Conservation (phyloP, 2,888 invertebrate species). For the Adineta ricciae region DNA sequence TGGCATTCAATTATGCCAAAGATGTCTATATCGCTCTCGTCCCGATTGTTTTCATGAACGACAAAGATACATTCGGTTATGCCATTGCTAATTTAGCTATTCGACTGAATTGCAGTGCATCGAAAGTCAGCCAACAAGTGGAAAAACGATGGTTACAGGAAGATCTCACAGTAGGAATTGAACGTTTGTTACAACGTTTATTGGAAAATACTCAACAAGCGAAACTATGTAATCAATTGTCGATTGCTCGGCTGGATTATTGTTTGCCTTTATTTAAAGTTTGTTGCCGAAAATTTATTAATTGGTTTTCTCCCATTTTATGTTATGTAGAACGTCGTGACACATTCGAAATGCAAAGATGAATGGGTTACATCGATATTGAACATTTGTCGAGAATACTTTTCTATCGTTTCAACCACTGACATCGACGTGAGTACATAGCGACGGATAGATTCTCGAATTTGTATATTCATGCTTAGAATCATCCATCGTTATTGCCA, state of each 20-base stretch:
- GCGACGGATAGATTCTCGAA: too few species aligned
- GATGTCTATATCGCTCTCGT: background rate
- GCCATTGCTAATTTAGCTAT: background rate
- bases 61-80: slow-evolving; percentile 15
- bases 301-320: too few species aligned
- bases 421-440: background rate
- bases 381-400: slow-evolving; percentile 7
- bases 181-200: slow-evolving; percentile 18
- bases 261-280: slow-evolving; percentile 18
- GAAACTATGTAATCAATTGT: background rate
- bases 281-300: background rate
- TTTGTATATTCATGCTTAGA: slow-evolving; percentile 39
- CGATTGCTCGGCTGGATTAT: slow-evolving; percentile 1
- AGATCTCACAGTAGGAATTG: background rate
- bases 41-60: background rate
- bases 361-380: background rate
- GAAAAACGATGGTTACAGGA: slow-evolving; percentile 24
- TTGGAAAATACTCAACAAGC: slow-evolving; percentile 7
- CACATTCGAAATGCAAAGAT: background rate
- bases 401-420: background rate
- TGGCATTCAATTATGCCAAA: background rate
- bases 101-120: background rate
- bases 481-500: slow-evolving; percentile 69
- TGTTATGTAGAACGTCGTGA: slow-evolving; percentile 7
- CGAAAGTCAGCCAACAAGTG: background rate